Evolutionary conservation across 2,888 invertebrate species (phyloP).

Genomic region (Trachelus tabidus): DNA sequence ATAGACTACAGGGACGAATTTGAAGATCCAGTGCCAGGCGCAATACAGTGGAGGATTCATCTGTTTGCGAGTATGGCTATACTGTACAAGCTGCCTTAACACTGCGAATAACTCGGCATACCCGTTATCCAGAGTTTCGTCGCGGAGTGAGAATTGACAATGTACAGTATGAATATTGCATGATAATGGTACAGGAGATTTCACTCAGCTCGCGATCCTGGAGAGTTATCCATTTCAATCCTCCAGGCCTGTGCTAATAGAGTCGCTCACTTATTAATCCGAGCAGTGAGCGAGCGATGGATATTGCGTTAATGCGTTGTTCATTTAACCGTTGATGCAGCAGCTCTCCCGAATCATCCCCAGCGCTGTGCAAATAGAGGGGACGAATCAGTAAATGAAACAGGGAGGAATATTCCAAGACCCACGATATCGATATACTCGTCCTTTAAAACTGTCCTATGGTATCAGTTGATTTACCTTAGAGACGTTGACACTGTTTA

Average conservation of each 20-base stretch:
- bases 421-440: background rate
- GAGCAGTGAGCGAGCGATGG: conserved; percentile 14
- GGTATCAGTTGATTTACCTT: too few species aligned
- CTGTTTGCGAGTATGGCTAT: background rate
- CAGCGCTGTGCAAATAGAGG: background rate
- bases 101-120: background rate
- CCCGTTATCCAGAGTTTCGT: background rate
- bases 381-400: background rate
- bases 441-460: background rate
- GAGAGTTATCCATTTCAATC: conserved; percentile 1
- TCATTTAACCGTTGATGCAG: conserved; percentile 13
- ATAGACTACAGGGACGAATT: background rate
- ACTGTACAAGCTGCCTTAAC: background rate
- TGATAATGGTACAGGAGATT: background rate
- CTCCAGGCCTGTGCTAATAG: conserved; percentile 19
- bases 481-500: background rate
- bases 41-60: background rate
- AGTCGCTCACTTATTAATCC: conserved; percentile 25
- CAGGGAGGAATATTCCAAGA: background rate
- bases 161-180: background rate
- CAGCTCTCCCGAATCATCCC: background rate
- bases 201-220: background rate
- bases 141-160: background rate
- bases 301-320: conserved; percentile 15
- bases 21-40: background rate